These are phyloP conservation scores for Drosophila maculinotata DNA, from an alignment of 2,888 invertebrate genomes.

Conservation along the genomic window DNA sequence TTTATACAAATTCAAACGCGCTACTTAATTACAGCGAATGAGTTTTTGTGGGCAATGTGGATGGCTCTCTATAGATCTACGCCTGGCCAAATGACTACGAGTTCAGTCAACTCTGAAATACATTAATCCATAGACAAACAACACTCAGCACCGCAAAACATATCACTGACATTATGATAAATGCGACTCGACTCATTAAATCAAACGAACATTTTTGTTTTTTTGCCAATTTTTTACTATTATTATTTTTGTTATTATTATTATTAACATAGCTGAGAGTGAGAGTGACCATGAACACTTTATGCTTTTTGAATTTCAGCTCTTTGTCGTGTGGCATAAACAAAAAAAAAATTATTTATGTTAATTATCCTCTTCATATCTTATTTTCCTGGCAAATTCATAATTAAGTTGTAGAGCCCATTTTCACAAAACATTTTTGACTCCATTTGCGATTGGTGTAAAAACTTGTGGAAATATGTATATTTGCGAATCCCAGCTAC, in stretches of 20 bases:
- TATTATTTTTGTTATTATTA: slow-evolving; percentile 20
- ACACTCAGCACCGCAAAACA: slow-evolving; percentile 22
- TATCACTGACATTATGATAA: slow-evolving; percentile 62
- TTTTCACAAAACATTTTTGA: slow-evolving; percentile 44
- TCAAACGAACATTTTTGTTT: slow-evolving; percentile 36
- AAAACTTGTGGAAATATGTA: slow-evolving; percentile 8
- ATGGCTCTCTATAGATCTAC: slow-evolving; percentile 24
- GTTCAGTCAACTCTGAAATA: slow-evolving; percentile 67
- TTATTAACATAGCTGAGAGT: slow-evolving; percentile 30
- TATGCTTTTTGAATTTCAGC: slow-evolving; percentile 16
- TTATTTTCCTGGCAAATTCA: slow-evolving; percentile 20
- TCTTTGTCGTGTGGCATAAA: slow-evolving; percentile 51
- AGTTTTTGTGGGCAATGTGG: slow-evolving; percentile 44
- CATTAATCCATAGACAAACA: slow-evolving; percentile 47
- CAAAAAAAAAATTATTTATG: slow-evolving; percentile 65
- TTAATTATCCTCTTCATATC: slow-evolving; percentile 52
- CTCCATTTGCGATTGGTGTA: slow-evolving; percentile 50
- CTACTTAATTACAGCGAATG: slow-evolving; percentile 64
- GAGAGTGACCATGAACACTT: slow-evolving; percentile 56
- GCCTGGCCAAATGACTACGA: slow-evolving; percentile 10
- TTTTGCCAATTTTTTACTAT: slow-evolving; percentile 28
- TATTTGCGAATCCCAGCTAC: slow-evolving; percentile 3
- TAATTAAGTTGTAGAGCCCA: slow-evolving; percentile 66
- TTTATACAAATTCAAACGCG: slow-evolving; percentile 51
- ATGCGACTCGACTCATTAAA: slow-evolving; percentile 73